phyloP scores from a whole-genome alignment of 2,888 invertebrate species.

The Protonemura montana region DNA sequence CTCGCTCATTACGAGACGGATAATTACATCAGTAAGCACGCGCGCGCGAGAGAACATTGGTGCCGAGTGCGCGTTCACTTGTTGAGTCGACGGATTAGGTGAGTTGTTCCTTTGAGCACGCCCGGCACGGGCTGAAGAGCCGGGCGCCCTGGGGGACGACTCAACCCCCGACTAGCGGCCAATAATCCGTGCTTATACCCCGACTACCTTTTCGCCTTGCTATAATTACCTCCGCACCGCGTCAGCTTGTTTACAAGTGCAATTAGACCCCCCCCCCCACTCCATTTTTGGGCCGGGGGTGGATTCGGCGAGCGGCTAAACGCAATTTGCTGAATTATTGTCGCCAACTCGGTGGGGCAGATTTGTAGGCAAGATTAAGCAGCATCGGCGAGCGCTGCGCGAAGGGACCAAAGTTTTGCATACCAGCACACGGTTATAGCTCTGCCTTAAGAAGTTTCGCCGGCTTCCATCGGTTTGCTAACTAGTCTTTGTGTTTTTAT shows the following conservation, averaged over 20 bases:
- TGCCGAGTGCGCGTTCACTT: background rate
- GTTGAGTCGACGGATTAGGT: background rate
- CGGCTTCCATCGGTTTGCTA: too few relatives aligned
- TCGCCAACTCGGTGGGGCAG: background rate
- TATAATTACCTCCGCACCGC: background rate
- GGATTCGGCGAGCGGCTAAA: constrained; percentile 16
- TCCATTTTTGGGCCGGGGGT: constrained; percentile 1
- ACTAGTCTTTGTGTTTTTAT: too few relatives aligned
- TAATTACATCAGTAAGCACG: background rate
- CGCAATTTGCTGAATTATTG: constrained; percentile 18
- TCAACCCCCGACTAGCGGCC: constrained; percentile 44
- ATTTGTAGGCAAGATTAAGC: background rate
- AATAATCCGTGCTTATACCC: constrained; percentile 49
- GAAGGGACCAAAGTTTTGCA: background rate
- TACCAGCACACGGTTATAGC: too few relatives aligned
- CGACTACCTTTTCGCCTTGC: constrained; percentile 42
- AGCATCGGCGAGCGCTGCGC: background rate
- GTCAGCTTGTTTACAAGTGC: constrained; percentile 12
- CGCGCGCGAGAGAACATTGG: too few relatives aligned
- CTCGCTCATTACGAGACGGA: background rate
- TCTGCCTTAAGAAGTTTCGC: too few relatives aligned
- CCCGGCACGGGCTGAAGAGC: background rate
- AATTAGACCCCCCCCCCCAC: constrained; percentile 30
- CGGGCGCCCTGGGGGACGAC: constrained; percentile 38
- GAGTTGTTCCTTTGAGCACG: background rate